Conservation (phyloP, 2,113 vertebrate species). For the Rhipidura dahli region DNA sequence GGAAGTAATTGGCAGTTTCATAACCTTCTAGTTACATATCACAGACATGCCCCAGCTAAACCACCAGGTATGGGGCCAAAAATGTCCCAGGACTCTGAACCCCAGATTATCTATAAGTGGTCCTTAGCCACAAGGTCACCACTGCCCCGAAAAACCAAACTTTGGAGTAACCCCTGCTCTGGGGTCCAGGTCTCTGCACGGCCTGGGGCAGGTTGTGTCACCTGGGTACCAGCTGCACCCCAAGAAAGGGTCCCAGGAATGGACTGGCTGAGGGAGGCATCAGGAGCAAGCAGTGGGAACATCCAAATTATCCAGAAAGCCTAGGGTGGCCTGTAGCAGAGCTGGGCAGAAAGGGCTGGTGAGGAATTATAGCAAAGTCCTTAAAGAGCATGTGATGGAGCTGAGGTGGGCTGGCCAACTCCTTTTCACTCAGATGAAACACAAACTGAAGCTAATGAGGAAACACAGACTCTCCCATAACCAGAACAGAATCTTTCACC, state of each 20-base stretch:
- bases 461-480: background rate
- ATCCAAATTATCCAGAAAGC: background rate
- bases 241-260: background rate
- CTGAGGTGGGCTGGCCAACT: rapidly evolving
- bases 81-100: background rate
- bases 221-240: rapidly evolving
- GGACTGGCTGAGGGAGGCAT: background rate
- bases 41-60: background rate
- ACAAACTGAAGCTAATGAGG: background rate
- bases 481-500: background rate
- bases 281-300: background rate
- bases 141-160: rapidly evolving
- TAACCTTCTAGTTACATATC: slow-evolving; percentile 2
- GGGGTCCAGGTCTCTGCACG: background rate
- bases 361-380: background rate
- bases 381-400: background rate
- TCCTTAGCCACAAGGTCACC: background rate
- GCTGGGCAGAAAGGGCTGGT: background rate
- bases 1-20: background rate
- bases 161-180: rapidly evolving
- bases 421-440: background rate
- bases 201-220: background rate
- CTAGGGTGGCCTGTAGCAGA: background rate
- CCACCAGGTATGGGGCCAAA: background rate
- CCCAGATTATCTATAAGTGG: background rate